Evolutionary conservation across 2,888 invertebrate species (phyloP).

Genomic region (Hyposoter dolosus): DNA sequence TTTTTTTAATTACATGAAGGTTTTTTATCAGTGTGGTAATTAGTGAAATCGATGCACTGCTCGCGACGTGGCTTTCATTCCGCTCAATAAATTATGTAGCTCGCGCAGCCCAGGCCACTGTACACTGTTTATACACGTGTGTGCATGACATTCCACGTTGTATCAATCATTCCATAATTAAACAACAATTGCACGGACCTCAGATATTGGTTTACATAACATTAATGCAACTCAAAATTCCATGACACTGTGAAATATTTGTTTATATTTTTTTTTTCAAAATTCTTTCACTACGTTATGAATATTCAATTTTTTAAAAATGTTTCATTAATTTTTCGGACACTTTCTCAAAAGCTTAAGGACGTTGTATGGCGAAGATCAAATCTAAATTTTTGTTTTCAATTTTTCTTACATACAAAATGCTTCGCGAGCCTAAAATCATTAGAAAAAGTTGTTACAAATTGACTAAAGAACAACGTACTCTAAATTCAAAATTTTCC

Average conservation of each 20-base stretch:
- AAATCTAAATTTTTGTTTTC: no score
- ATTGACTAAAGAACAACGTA: no score
- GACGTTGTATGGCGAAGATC: no score
- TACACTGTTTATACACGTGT: conserved; percentile 4
- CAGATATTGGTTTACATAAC: background rate
- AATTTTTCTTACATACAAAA: no score
- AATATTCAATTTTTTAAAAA: no score
- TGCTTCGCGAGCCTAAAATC: no score
- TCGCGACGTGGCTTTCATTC: conserved; percentile 16
- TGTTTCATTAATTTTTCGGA: no score
- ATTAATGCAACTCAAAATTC: background rate
- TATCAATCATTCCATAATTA: conserved; percentile 1
- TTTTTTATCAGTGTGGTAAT: conserved; percentile 6
- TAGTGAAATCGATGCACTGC: conserved; percentile 19
- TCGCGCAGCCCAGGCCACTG: background rate
- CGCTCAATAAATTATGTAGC: conserved; percentile 34
- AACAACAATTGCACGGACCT: background rate
- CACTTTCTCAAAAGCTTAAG: no score
- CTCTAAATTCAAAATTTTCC: no score
- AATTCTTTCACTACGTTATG: no score
- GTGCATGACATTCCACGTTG: background rate
- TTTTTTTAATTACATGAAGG: background rate
- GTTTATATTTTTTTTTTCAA: background rate
- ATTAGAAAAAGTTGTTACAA: no score
- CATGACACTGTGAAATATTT: background rate